Evolutionary conservation across 2,113 vertebrate species (phyloP), one percentile per base, ranked within the genome.

Genomic region (Theristicus caerulescens): DNA sequence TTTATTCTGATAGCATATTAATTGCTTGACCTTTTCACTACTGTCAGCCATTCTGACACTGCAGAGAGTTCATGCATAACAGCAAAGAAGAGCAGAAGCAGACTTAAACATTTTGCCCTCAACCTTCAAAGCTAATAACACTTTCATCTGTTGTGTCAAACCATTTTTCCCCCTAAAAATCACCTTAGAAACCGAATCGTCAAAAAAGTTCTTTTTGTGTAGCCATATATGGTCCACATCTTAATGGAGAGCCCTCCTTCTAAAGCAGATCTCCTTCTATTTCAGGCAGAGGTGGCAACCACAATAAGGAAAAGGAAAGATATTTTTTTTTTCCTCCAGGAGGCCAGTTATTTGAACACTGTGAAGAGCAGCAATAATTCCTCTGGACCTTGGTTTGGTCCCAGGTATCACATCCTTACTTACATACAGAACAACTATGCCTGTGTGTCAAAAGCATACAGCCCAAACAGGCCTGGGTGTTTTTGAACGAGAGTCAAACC

Each of bases 11-110:
- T 71, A 94, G 54, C 47, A 76, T 65, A 73, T 85, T 89, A 93
- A 95, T 67, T 70, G 58, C 74, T 69, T 87, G 91, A 86, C 93
- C 81, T 97, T 97, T 91, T 87, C 88, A 85, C 51, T 82, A n/a
- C 77, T 65, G 58, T 66, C 49, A 80, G 62, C 58, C 9, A 1
- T 29, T 44, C 55, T 65, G 73, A 82, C n/a, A 85, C 27, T 22
- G 47, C n/a, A 70, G 4, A 70, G 69, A 51, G 32, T 20, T 81
- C 51, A 87, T 4, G 25, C 22, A 13, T 42, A 93, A 89, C 9
- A 72, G 70, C 52, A 69, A 80, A 82, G 69, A 89, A 44, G 12
- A 65, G 11, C 22, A 89, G 21, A 62, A 59, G 34, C 73, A 1
- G 2, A 72, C 55, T 66, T 74, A 71, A 81, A 72, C 4, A 46